phyloP scores from a whole-genome alignment of 2,113 vertebrate genomes.

The Electrona antarctica region DNA sequence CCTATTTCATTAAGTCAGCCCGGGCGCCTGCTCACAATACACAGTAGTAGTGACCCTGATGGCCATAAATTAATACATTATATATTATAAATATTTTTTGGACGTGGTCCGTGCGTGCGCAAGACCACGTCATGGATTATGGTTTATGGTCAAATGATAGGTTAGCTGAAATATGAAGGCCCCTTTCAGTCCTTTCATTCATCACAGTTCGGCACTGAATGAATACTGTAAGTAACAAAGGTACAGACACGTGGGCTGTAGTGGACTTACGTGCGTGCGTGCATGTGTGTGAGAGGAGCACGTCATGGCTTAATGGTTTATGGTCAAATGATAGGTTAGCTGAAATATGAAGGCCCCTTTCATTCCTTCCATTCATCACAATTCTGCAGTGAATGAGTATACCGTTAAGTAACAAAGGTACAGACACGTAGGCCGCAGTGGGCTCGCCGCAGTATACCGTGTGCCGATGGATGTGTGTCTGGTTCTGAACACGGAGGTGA shows the following conservation, averaged over 20 bases:
- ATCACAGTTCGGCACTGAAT: conserved; percentile 48
- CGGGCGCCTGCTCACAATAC: conserved; percentile 33
- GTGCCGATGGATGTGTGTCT: not conserved
- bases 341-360: conserved; percentile 40
- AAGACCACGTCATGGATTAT: conserved; percentile 58
- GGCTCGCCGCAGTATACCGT: conserved; percentile 3
- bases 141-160: conserved; percentile 67
- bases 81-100: too few relatives aligned
- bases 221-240: conserved; percentile 35
- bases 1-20: conserved; percentile 65
- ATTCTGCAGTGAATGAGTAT: conserved; percentile 51
- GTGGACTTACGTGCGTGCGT: not conserved
- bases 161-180: conserved; percentile 46
- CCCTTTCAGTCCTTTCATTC: conserved; percentile 39
- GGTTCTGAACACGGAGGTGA: conserved; percentile 28
- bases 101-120: too few relatives aligned
- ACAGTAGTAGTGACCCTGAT: conserved; percentile 39
- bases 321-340: too few relatives aligned
- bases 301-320: not conserved
- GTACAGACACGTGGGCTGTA: conserved; percentile 25
- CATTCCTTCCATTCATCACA: conserved; percentile 32
- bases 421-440: conserved; percentile 32
- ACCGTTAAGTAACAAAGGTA: conserved; percentile 26
- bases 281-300: not conserved
- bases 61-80: conserved; percentile 50